Evolutionary conservation across 2,797 vertebrate genomes (phyloP), one percentile per base, ranked within the genome.

Genomic region (Adelosebastes latens): DNA sequence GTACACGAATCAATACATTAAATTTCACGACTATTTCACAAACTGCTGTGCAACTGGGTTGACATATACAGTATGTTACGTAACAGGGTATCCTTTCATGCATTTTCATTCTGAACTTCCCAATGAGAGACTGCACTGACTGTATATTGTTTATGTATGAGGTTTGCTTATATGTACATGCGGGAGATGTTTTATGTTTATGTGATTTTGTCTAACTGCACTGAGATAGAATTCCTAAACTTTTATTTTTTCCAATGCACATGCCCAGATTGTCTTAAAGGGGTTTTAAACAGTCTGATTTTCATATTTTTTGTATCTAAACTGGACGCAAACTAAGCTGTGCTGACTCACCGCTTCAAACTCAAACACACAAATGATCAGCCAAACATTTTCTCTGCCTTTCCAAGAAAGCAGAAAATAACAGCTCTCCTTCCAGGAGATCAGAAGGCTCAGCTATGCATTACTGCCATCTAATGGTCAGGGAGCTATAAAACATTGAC

Each of bases 401-500:
- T 80, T 89, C 67, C 60, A 77, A 62, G 75, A 86, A 69, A 84
- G 71, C 70, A 87, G 52, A 74, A 80, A 63, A 25, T 29, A 63
- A n/a, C 62, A 29, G 46, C 32, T 62, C 39, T 67, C 1, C 5
- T 62, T 67, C 6, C 66, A 46, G 22, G 10, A 39, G 61, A 59
- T 55, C 58, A 4, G 69, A 29, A 1, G 71, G 24, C 91, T 91
- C 32, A 29, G 91, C 84, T 94, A 93, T 95, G 91, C 92, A 93
- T 95, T 90, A 96, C 92, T 95, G 96, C 96, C 96, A 96, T 95
- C 96, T 96, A 93, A 93, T 95, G 96, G 95, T 77, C 82, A 84
- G 46, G 7, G 8, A 78, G 61, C 18, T 9, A n/a, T 27, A 79
- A 67, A 85, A 76, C 91, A 83, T 16, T 34, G 27, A 42, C 59